Evolutionary conservation across 2,113 vertebrate genomes (phyloP).

Genomic region (Peucedramus taeniatus): DNA sequence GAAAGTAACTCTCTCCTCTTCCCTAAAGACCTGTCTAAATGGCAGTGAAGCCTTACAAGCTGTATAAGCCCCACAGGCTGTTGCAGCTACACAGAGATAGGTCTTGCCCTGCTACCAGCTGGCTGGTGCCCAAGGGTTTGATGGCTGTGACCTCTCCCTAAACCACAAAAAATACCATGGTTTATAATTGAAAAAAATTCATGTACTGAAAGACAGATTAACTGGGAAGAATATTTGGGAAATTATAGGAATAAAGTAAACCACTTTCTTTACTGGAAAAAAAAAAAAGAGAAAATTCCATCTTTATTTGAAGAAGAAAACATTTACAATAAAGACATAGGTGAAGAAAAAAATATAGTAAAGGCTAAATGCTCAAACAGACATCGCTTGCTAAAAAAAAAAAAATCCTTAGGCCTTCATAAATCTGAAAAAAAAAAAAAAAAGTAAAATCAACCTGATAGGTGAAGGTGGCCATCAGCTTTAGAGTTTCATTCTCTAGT

Average conservation of each 20-base stretch:
- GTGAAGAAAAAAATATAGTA: background rate
- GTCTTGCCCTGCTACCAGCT: background rate
- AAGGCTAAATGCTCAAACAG: background rate
- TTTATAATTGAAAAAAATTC: background rate
- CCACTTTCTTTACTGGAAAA: background rate
- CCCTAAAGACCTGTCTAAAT: background rate
- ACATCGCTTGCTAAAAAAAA: background rate
- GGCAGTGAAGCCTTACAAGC: background rate
- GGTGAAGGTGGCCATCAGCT: background rate
- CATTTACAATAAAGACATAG: background rate
- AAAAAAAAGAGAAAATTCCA: background rate
- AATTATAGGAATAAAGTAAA: background rate
- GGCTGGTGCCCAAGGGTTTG: background rate
- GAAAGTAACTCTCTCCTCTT: background rate
- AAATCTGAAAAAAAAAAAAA: background rate
- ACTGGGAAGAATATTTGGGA: background rate
- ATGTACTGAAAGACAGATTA: background rate
- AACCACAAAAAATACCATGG: background rate
- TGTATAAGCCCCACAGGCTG: rapidly evolving
- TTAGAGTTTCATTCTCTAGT: background rate
- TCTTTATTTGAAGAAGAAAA: background rate
- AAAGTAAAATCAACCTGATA: background rate
- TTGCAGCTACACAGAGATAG: background rate
- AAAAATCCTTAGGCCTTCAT: background rate
- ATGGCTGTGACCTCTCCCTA: background rate